A percentile compares a stretch with the other conserved stretches of the same genome.
Evolutionary conservation across 2,113 vertebrate species (phyloP).

Genomic region (Rhinoptilus africanus): DNA sequence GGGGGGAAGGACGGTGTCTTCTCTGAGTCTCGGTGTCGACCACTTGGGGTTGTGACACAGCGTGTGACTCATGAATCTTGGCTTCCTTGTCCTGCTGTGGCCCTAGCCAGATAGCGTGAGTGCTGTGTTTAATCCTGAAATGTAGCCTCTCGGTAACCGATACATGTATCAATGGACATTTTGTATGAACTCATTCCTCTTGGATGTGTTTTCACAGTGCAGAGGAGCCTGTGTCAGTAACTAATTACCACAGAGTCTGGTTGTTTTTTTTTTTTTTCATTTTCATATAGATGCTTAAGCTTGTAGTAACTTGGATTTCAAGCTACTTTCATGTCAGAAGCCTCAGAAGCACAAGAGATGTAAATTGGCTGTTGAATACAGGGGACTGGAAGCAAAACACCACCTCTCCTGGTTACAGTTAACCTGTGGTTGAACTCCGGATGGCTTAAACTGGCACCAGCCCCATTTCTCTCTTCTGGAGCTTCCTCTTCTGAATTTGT

Average conservation of each 20-base stretch:
- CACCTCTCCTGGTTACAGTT: neutral
- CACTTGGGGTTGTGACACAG: neutral
- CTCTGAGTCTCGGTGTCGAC: neutral
- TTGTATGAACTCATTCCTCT: neutral
- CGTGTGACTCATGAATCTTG: neutral
- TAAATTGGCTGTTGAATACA: neutral
- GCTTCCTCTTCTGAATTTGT: neutral
- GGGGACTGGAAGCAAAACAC: neutral
- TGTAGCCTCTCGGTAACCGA: neutral
- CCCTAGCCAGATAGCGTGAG: neutral
- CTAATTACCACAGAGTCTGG: neutral
- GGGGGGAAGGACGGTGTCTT: neutral
- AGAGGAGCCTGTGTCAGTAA: neutral
- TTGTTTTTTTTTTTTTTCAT: neutral
- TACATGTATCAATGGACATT: neutral
- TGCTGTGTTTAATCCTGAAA: neutral
- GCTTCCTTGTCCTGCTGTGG: neutral
- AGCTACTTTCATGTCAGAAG: neutral
- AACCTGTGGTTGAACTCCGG: constrained; percentile 19
- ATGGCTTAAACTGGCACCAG: neutral
- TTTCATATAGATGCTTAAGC: neutral
- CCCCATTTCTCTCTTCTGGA: neutral
- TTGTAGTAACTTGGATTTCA: neutral
- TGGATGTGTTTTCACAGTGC: neutral
- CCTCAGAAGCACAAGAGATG: neutral